Evolutionary conservation across 2,113 vertebrate genomes (phyloP).

Genomic region (Microcebus ravelobensis): DNA sequence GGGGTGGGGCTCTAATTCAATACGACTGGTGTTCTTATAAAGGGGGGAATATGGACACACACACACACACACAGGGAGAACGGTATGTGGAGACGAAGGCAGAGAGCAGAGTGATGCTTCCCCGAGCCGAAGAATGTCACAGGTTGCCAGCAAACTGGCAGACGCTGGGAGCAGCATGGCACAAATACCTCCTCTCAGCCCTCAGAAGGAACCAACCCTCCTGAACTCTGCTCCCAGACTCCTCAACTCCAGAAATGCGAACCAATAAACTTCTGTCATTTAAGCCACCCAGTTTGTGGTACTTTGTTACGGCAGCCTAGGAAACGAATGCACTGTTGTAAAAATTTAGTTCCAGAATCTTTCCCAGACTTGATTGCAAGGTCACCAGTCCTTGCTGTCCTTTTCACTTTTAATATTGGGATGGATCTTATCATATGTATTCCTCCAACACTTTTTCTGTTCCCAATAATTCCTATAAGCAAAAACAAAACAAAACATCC

Average conservation of each 20-base stretch:
- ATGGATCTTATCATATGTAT: background rate
- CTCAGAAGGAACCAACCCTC: background rate
- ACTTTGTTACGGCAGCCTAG: background rate
- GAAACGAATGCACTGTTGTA: background rate
- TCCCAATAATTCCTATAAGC: background rate
- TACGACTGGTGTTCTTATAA: background rate
- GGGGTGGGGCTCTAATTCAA: background rate
- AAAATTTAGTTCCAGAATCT: constrained; percentile 15
- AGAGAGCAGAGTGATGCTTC: background rate
- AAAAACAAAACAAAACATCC: background rate
- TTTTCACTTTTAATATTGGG: background rate
- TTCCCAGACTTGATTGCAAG: background rate
- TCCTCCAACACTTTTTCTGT: background rate
- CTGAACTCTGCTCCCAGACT: background rate
- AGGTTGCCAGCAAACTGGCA: background rate
- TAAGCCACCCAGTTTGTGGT: background rate
- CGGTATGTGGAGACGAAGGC: background rate
- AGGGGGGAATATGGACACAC: background rate
- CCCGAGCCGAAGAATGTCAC: background rate
- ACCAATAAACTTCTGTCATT: background rate
- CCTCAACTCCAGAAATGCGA: background rate
- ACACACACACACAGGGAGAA: background rate
- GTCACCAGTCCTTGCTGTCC: background rate
- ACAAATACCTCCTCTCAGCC: background rate
- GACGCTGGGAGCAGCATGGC: background rate